A percentile compares a stretch with the other conserved stretches of the same genome.
Conservation (phyloP, 2,113 vertebrate species). For the Malurus alboscapulatus region DNA sequence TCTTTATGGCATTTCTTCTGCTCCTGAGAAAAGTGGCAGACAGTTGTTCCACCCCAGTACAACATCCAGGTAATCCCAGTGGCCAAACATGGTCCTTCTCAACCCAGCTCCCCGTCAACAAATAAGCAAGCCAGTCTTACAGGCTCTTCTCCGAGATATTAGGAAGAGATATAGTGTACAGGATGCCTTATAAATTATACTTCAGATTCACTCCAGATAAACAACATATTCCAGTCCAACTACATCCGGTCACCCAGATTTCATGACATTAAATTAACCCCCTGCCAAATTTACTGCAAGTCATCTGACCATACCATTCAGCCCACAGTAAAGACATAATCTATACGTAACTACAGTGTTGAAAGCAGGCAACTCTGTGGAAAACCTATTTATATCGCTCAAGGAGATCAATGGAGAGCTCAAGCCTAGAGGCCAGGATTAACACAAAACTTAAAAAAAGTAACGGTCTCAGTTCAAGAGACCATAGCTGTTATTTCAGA, state of each 20-base stretch:
- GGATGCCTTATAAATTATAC: not conserved
- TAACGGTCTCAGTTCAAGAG: not conserved
- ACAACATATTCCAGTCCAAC: not conserved
- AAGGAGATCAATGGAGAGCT: slow-evolving; percentile 36
- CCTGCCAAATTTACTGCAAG: slow-evolving; percentile 12
- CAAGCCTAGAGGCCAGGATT: slow-evolving; percentile 6
- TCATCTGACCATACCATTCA: slow-evolving; percentile 30
- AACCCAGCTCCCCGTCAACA: not conserved
- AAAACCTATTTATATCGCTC: slow-evolving; percentile 44
- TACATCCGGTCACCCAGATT: not conserved
- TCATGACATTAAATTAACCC: not conserved
- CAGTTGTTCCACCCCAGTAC: not conserved
- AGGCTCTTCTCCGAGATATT: not conserved
- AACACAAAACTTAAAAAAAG: slow-evolving; percentile 40
- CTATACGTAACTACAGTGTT: not conserved
- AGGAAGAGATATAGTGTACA: not conserved
- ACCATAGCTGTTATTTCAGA: not conserved
- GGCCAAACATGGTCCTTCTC: not conserved
- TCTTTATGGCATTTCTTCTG: not conserved
- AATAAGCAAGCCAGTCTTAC: not conserved
- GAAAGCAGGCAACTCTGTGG: slow-evolving; percentile 10
- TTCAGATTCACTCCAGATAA: not conserved
- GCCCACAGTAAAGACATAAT: slow-evolving; percentile 30
- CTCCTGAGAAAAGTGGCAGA: not conserved
- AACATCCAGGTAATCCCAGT: not conserved